phyloP scores from a whole-genome alignment of 2,113 vertebrate species.

The Hydropotes inermis region DNA sequence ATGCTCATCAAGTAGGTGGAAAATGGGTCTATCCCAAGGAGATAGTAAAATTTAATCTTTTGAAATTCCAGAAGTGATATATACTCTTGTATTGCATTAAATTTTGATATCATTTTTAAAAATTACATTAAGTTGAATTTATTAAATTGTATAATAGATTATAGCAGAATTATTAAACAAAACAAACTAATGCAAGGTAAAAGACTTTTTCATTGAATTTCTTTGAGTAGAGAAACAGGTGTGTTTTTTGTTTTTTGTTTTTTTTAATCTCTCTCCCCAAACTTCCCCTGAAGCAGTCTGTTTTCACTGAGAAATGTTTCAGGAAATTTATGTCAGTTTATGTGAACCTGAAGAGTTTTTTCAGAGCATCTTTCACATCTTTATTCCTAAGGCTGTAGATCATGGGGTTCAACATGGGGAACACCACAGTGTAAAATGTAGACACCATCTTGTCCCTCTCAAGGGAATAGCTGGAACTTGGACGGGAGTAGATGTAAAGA shows the following conservation, averaged over 20 bases:
- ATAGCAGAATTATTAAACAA: background rate
- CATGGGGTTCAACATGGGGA: slow-evolving; percentile 65
- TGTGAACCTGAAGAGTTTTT: slow-evolving; percentile 1
- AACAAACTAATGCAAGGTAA: background rate
- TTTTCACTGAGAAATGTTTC: background rate
- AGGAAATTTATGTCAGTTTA: background rate
- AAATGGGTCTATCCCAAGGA: background rate
- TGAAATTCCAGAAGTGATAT: background rate
- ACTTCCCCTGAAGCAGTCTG: fast-evolving
- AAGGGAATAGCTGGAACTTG: slow-evolving; percentile 60
- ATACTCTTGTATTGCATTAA: background rate
- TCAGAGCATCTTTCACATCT: slow-evolving; percentile 60
- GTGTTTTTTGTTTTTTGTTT: too few relatives aligned
- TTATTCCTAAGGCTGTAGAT: slow-evolving; percentile 63
- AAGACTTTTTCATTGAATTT: background rate
- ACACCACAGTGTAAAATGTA: slow-evolving; percentile 57
- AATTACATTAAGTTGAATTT: background rate
- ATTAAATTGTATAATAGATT: background rate
- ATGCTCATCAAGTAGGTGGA: background rate
- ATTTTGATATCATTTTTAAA: background rate
- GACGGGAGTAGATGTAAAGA: slow-evolving; percentile 55
- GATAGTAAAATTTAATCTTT: background rate
- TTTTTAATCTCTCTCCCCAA: background rate
- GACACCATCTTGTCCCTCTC: slow-evolving; percentile 58
- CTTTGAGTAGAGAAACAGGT: background rate